Base-by-base conservation (phyloP, 2,888 invertebrate genomes). In the Drosophila cyrtoloma region DNA sequence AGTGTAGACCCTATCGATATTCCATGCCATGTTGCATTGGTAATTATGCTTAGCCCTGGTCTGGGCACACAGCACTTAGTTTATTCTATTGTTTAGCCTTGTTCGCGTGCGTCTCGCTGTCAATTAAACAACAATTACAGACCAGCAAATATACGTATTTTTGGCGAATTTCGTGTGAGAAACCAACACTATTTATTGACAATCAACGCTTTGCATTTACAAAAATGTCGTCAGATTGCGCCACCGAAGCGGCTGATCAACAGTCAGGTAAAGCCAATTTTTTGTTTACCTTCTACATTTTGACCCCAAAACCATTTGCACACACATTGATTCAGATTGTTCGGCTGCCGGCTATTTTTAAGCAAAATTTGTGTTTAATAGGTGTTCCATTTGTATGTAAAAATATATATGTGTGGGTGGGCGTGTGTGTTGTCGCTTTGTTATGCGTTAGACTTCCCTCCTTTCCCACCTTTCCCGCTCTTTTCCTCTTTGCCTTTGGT, bases 181-280 rank as follows among this genome's bases (percentile, higher is more conserved):
- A 79, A 73, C 65, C 35, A 44, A n/a, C 26, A 26, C 39, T 50
- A 60, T 68, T 58, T 12, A 44, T 42, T 60, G 69, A 70, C 63
- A 79, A 77, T 74, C 81, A 74, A 67, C 63, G 60, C 35, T 47
- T 65, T 51, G 78, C 76, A 79, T 68, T 79, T 78, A 75, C 61
- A 30, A 87, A 59, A 56, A 85, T 85, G 85, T 74, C 86, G 82
- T 72, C 86, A 53, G 84, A 83, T 70, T 81, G 84, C 66, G 56
- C 74, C 58, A 78, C 53, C 52, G 83, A 79, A 51, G 62, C 64
- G 51, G 67, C 59, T 47, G 84, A 83, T 14, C 71, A 72, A 60
- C 88, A 73, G 65, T 51, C 70, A 59, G 66, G 75, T 62, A 60
- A 73, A 10, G 51, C 37, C 42, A 60, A 56, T 44, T 42, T 57